phyloP scores from a whole-genome alignment of 1,140 invertebrate species.

The Papilio polyxenes region DNA sequence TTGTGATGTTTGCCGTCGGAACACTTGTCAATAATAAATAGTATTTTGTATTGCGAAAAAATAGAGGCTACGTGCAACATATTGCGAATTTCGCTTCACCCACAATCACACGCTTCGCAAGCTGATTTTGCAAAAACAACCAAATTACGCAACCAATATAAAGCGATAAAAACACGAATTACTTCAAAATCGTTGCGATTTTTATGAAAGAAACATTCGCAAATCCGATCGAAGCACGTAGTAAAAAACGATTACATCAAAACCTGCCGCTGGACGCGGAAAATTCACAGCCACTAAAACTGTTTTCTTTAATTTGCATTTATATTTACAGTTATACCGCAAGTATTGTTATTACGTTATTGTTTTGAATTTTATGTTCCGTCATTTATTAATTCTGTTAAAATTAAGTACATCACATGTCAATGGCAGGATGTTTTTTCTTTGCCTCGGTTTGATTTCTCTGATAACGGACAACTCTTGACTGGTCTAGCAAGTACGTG shows the following conservation, averaged over 20 bases:
- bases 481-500: background rate
- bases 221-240: slow-evolving; percentile 32
- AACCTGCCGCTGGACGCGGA: background rate
- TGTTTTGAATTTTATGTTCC: background rate
- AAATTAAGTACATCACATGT: background rate
- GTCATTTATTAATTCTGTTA: background rate
- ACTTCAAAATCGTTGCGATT: slow-evolving; percentile 34
- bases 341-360: background rate
- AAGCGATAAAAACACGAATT: slow-evolving; percentile 36
- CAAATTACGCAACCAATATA: slow-evolving; percentile 36
- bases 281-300: slow-evolving; percentile 12
- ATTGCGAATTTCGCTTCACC: slow-evolving; percentile 12
- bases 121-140: slow-evolving; percentile 36
- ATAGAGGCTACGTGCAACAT: slow-evolving; percentile 14
- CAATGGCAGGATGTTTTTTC: background rate
- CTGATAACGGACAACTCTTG: background rate
- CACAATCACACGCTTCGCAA: slow-evolving; percentile 6
- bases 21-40: background rate
- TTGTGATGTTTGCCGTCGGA: slow-evolving; percentile 4
- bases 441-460: background rate
- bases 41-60: slow-evolving; percentile 19
- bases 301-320: slow-evolving; percentile 29
- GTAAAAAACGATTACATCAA: slow-evolving; percentile 28
- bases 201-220: slow-evolving; percentile 39
- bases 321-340: background rate